Conservation (phyloP, 2,113 vertebrate species). For the Ptilorrhoa leucosticta region DNA sequence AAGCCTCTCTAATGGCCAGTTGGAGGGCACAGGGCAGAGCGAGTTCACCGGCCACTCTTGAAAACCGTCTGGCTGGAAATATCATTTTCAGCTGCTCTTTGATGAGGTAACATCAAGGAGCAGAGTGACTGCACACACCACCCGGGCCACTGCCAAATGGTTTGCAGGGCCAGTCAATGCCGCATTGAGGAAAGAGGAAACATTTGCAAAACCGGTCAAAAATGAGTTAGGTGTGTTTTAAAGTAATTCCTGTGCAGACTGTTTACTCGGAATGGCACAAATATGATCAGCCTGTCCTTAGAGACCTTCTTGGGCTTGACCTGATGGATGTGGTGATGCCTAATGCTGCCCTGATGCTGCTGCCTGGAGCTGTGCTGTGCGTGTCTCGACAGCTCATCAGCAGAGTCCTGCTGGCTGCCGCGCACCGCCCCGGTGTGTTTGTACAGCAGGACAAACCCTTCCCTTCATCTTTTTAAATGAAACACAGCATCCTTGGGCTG, state of each 20-base stretch:
- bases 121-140: not conserved
- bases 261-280: conserved; percentile 18
- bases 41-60: not conserved
- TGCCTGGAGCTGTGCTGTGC: not conserved
- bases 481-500: not conserved
- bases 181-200: not conserved
- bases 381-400: not conserved
- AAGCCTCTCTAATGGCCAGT: not conserved
- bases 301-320: not conserved
- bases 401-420: not conserved
- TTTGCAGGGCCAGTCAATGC: not conserved
- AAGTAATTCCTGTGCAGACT: conserved; percentile 17
- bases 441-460: not conserved
- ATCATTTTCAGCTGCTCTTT: conserved; percentile 52
- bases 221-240: not conserved
- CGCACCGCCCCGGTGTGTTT: accelerated
- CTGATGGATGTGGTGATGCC: not conserved
- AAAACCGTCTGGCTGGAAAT: not conserved
- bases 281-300: not conserved
- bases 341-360: not conserved
- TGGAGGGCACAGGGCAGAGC: conserved; percentile 5
- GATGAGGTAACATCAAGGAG: conserved; percentile 55
- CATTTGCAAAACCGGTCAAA: not conserved
- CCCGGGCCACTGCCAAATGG: not conserved
- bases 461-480: not conserved